Percentiles rank a stretch among this genome's conserved stretches.
Evolutionary conservation across 2,113 vertebrate species (phyloP).

Genomic region (Talpa occidentalis): DNA sequence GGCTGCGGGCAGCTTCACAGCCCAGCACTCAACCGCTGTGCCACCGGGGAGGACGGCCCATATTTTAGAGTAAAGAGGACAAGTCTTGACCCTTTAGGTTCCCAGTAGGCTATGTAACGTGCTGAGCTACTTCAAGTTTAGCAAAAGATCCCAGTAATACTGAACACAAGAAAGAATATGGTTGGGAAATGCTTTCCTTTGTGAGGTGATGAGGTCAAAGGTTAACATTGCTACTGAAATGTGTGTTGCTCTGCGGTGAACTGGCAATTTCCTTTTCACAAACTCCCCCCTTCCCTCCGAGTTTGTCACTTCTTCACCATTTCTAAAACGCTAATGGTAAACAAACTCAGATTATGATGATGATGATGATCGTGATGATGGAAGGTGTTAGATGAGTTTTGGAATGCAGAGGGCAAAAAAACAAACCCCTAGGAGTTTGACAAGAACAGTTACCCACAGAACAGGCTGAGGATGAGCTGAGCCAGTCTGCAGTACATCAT

Average conservation of each 20-base stretch:
- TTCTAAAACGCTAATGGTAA: slow-evolving; percentile 26
- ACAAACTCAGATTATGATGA: slow-evolving; percentile 12
- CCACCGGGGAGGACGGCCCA: too few species aligned
- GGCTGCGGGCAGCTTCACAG: too few species aligned
- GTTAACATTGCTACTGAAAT: not conserved
- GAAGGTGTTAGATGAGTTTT: not conserved
- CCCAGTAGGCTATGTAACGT: not conserved
- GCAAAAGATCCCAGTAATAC: not conserved
- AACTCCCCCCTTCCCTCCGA: not conserved
- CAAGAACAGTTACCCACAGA: not conserved
- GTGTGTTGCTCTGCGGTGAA: not conserved
- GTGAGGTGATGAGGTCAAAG: not conserved
- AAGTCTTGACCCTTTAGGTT: not conserved
- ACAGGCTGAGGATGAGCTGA: slow-evolving; percentile 6
- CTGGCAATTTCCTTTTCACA: not conserved
- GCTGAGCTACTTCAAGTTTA: not conserved
- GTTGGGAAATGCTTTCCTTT: not conserved
- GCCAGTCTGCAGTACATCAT: slow-evolving; percentile 11
- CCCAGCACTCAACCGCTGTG: too few species aligned
- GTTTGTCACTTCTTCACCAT: slow-evolving; percentile 17
- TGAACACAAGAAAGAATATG: slow-evolving; percentile 14
- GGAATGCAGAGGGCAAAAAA: not conserved
- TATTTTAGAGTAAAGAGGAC: not conserved
- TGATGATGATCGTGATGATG: not conserved
- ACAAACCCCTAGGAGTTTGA: slow-evolving; percentile 27